Conservation (phyloP, 2,113 vertebrate species). For the Triplophysa siluroides region DNA sequence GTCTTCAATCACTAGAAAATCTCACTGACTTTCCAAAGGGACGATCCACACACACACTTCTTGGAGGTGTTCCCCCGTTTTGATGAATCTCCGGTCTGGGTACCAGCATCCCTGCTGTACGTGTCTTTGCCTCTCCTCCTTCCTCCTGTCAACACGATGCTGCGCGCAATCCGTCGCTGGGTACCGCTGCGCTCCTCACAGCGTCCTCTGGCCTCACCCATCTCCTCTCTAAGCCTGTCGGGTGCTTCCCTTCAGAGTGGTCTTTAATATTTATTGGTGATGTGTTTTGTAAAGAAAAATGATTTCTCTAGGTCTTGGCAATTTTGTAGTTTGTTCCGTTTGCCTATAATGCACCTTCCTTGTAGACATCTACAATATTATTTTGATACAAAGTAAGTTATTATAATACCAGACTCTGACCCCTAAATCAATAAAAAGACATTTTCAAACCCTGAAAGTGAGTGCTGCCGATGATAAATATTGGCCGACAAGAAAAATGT, state of each 20-base stretch:
- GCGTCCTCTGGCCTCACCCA: constrained; percentile 64
- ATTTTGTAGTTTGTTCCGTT: background rate
- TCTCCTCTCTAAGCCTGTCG: constrained; percentile 24
- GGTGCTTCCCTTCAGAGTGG: background rate
- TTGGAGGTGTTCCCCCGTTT: constrained; percentile 68
- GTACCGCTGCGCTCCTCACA: constrained; percentile 64
- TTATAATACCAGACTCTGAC: constrained; percentile 41
- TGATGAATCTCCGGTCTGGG: constrained; percentile 70
- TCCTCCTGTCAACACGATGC: constrained; percentile 73
- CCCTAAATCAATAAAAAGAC: constrained; percentile 67
- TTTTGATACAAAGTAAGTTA: constrained; percentile 42
- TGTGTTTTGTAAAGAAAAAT: too few relatives aligned
- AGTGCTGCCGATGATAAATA: constrained; percentile 67
- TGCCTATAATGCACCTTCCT: background rate
- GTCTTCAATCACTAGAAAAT: constrained; percentile 65
- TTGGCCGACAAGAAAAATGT: constrained; percentile 71
- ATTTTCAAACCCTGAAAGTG: constrained; percentile 54
- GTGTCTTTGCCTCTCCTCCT: constrained; percentile 66
- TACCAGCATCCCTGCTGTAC: constrained; percentile 68
- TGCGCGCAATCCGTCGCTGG: constrained; percentile 58
- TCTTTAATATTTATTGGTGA: too few relatives aligned
- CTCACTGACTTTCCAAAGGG: constrained; percentile 51
- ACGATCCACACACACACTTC: constrained; percentile 45
- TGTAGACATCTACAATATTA: constrained; percentile 42
- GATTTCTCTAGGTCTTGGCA: too few relatives aligned